Percentiles rank a stretch among this genome's conserved stretches.
These are phyloP conservation scores for Bettongia penicillata DNA, from an alignment of 2,113 vertebrate genomes.

Conservation along the genomic window DNA sequence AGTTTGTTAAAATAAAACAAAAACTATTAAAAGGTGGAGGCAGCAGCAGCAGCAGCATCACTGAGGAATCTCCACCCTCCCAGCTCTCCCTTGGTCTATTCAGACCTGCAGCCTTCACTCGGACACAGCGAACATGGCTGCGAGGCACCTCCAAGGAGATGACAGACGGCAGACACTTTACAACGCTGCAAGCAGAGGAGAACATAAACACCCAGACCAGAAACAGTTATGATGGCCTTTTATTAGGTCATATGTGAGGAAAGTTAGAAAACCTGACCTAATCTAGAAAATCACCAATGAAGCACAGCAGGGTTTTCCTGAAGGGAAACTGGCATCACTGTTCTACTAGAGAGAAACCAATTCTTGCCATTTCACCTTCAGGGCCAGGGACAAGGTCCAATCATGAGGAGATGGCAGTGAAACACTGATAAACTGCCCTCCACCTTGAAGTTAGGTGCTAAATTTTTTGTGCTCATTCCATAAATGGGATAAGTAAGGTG, in stretches of 20 bases:
- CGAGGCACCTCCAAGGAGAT: neutral
- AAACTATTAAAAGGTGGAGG: neutral
- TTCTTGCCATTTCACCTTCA: neutral
- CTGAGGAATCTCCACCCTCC: neutral
- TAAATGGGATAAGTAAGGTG: neutral
- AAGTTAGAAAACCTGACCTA: neutral
- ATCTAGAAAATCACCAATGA: neutral
- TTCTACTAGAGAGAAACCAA: neutral
- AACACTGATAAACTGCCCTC: neutral
- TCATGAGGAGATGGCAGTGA: neutral
- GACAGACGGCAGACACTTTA: slow-evolving; percentile 1
- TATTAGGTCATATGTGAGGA: neutral
- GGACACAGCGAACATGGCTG: neutral
- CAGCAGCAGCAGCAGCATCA: neutral
- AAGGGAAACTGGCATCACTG: neutral
- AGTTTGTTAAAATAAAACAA: slow-evolving; percentile 5
- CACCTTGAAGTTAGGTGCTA: neutral
- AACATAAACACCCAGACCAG: neutral
- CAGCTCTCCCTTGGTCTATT: neutral
- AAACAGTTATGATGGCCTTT: neutral
- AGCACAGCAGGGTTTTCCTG: neutral
- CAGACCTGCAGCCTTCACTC: neutral
- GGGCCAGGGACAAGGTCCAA: neutral
- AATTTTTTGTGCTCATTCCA: neutral
- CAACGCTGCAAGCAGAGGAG: neutral